Evolutionary conservation across 2,797 vertebrate genomes (phyloP).

Genomic region (Molothrus ater): DNA sequence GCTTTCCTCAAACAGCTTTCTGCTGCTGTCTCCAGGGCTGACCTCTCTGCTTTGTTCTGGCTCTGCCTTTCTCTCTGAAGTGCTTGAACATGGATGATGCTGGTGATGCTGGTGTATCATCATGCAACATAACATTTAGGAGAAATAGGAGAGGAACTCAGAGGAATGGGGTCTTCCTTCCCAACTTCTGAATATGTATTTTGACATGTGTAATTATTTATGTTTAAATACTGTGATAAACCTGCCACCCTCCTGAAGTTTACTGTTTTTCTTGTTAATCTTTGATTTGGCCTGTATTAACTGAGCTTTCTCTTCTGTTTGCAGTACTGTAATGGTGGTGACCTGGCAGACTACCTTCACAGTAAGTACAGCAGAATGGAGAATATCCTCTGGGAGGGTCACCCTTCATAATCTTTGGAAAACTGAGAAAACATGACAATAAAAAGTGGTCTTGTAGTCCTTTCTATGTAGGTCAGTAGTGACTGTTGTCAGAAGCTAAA

Average conservation of each 20-base stretch:
- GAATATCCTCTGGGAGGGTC: not conserved
- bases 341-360: slow-evolving; percentile 96
- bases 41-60: not conserved
- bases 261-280: not conserved
- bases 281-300: not conserved
- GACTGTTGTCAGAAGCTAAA: not conserved
- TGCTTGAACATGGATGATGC: not conserved
- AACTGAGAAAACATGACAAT: not conserved
- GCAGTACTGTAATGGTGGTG: slow-evolving; percentile 98
- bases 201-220: not conserved
- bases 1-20: not conserved
- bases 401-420: not conserved
- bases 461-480: not conserved
- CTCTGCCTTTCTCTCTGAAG: not conserved
- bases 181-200: not conserved
- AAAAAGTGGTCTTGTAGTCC: not conserved
- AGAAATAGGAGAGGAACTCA: not conserved
- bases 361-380: slow-evolving; percentile 81
- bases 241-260: not conserved
- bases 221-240: not conserved
- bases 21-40: not conserved
- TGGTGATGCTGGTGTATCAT: not conserved
- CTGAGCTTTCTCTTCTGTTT: slow-evolving; percentile 27
- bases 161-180: not conserved
- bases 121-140: not conserved